Conservation (phyloP, 1,140 invertebrate genomes). For the Pseudomyrmex pallidus region DNA sequence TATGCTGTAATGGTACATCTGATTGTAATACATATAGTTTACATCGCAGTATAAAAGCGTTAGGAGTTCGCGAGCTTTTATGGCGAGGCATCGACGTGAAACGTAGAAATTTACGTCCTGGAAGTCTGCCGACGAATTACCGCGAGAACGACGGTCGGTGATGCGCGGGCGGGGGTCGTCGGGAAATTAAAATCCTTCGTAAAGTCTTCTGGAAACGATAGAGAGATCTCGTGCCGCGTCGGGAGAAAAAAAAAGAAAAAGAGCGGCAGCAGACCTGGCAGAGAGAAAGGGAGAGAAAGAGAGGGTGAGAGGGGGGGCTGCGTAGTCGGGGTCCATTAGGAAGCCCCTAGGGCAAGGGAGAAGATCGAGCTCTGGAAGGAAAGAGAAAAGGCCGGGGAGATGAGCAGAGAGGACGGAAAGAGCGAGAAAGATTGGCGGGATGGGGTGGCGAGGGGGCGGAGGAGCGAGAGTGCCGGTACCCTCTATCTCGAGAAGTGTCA, state of each 20-base stretch:
- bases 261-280: constrained; percentile 37
- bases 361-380: constrained; percentile 52
- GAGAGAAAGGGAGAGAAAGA: neutral
- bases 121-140: constrained; percentile 57
- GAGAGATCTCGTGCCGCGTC: constrained; percentile 43
- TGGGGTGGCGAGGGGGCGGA: neutral
- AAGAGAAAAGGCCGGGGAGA: constrained; percentile 41
- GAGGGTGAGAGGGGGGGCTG: constrained; percentile 38
- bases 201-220: constrained; percentile 61
- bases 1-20: neutral
- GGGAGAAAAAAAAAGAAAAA: constrained; percentile 48
- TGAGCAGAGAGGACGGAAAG: constrained; percentile 19
- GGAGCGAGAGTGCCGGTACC: constrained; percentile 56
- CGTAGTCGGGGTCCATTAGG: constrained; percentile 81
- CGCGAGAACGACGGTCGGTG: constrained; percentile 19
- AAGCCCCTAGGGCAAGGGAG: constrained; percentile 77
- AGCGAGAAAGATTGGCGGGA: constrained; percentile 37
- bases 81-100: constrained; percentile 34
- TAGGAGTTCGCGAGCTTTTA: neutral
- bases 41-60: neutral
- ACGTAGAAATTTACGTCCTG: constrained; percentile 60
- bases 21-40: neutral
- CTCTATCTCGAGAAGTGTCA: constrained; percentile 85
- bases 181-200: constrained; percentile 78
- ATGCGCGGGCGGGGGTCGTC: constrained; percentile 40